phyloP scores from a whole-genome alignment of 2,888 invertebrate genomes.

The Cerastis leucographa region DNA sequence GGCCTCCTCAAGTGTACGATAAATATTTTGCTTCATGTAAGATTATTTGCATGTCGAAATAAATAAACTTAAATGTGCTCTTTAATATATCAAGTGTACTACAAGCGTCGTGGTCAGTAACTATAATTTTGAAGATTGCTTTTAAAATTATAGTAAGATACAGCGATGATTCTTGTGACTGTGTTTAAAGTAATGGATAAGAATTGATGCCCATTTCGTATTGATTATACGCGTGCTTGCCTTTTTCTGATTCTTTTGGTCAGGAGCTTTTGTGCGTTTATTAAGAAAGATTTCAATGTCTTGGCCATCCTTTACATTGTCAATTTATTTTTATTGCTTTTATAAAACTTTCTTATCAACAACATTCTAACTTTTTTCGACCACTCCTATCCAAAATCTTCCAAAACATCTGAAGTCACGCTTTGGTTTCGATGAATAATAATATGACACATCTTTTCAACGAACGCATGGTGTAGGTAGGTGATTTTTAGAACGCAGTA shows the following conservation, averaged over 20 bases:
- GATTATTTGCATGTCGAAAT: slow-evolving; percentile 73
- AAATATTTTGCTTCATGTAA: slow-evolving; percentile 78
- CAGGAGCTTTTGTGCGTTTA: background rate
- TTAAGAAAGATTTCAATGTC: background rate
- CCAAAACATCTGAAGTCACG: slow-evolving; percentile 21
- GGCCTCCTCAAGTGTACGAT: slow-evolving; percentile 77
- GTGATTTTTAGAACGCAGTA: slow-evolving; percentile 37
- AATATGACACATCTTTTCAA: slow-evolving; percentile 21
- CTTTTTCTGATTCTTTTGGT: slow-evolving; percentile 13
- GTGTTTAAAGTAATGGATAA: slow-evolving; percentile 49
- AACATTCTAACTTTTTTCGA: background rate
- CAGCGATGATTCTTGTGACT: slow-evolving; percentile 32
- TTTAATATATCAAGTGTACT: slow-evolving; percentile 52
- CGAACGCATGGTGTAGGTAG: slow-evolving; percentile 23
- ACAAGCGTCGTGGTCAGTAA: slow-evolving; percentile 31
- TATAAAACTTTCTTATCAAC: background rate
- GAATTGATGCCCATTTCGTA: slow-evolving; percentile 32
- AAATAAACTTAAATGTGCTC: slow-evolving; percentile 57
- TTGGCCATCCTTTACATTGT: background rate
- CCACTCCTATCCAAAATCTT: background rate
- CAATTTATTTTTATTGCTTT: background rate
- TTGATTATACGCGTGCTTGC: slow-evolving; percentile 27
- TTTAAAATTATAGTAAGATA: slow-evolving; percentile 48
- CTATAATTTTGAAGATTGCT: slow-evolving; percentile 57
- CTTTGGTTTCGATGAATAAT: slow-evolving; percentile 25